Percentiles rank a stretch among this genome's conserved stretches.
Evolutionary conservation across 2,888 invertebrate species (phyloP).

Genomic region (Polymixis flavicincta): DNA sequence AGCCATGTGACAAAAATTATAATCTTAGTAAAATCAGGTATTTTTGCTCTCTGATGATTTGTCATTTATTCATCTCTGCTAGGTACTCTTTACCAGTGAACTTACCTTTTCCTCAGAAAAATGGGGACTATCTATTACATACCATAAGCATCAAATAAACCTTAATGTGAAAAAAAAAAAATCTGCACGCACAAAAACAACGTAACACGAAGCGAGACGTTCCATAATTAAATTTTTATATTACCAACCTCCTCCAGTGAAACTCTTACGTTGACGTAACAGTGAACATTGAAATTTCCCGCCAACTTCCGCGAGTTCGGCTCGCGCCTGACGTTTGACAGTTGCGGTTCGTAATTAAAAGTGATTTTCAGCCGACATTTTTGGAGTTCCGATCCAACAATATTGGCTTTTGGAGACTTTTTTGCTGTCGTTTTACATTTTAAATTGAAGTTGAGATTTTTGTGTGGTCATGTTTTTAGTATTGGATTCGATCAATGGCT

Average conservation of each 20-base stretch:
- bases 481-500: not conserved
- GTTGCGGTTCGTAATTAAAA: constrained; percentile 74
- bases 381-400: constrained; percentile 46
- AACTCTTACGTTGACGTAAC: constrained; percentile 24
- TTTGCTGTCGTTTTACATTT: constrained; percentile 31
- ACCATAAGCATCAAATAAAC: too few species aligned
- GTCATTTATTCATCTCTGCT: too few species aligned
- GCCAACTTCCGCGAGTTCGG: constrained; percentile 64
- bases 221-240: constrained; percentile 11
- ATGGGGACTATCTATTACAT: too few species aligned
- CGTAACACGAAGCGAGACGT: not conserved
- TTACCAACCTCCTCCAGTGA: constrained; percentile 3
- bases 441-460: constrained; percentile 25
- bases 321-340: constrained; percentile 70
- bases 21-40: too few species aligned
- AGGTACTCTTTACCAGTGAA: too few species aligned
- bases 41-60: too few species aligned
- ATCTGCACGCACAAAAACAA: not conserved
- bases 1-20: too few species aligned
- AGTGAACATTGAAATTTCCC: constrained; percentile 50
- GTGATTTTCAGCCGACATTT: constrained; percentile 68
- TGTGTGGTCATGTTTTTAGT: not conserved
- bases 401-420: constrained; percentile 49
- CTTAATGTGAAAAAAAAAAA: too few species aligned
- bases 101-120: too few species aligned